These are phyloP conservation scores for Galerucella pusilla DNA, from an alignment of 2,888 invertebrate species.

Conservation along the genomic window DNA sequence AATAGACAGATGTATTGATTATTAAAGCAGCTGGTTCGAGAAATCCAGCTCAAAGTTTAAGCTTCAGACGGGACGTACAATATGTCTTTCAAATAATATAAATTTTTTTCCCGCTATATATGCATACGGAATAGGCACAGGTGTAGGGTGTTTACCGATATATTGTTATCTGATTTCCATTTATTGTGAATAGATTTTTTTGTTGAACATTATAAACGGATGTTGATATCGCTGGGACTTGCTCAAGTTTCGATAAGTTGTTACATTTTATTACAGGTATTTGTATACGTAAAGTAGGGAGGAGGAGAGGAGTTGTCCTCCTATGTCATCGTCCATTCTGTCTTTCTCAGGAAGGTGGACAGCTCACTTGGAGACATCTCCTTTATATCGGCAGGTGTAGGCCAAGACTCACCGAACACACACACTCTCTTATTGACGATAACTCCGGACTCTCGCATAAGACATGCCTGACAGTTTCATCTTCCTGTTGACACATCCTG, in stretches of 20 bases:
- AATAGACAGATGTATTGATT: slow-evolving; percentile 34
- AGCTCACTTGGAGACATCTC: no score
- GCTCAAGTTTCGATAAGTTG: neutral
- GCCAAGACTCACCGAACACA: no score
- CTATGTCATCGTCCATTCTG: no score
- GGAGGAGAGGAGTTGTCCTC: no score
- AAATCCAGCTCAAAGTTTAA: slow-evolving; percentile 24
- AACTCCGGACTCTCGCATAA: no score
- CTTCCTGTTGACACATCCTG: no score
- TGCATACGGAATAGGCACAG: slow-evolving; percentile 2
- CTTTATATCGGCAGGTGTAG: no score
- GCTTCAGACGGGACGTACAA: neutral
- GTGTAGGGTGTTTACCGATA: slow-evolving; percentile 16
- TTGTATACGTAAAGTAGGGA: neutral
- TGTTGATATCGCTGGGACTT: neutral
- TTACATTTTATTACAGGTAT: neutral
- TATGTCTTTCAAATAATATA: neutral
- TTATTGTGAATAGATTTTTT: slow-evolving; percentile 13
- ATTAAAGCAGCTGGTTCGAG: slow-evolving; percentile 17
- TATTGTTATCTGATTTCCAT: slow-evolving; percentile 11
- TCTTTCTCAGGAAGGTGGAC: no score
- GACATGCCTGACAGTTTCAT: no score
- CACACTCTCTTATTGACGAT: no score
- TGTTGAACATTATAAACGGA: neutral
- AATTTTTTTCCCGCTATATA: neutral